Conservation (phyloP, 1,140 invertebrate species). For the Ostrea edulis region DNA sequence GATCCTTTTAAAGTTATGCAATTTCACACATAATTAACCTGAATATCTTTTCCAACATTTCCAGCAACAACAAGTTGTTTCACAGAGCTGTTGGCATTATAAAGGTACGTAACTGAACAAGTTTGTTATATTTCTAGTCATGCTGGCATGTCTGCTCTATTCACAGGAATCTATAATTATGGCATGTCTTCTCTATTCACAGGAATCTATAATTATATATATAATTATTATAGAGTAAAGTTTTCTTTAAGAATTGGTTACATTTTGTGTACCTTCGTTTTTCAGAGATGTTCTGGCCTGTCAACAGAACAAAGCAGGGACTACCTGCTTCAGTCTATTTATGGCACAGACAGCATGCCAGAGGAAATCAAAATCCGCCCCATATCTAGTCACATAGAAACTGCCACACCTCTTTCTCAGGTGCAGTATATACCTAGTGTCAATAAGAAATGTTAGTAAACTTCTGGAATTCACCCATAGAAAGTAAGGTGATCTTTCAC, state of each 20-base stretch:
- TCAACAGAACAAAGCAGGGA: conserved; percentile 55
- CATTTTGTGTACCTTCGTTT: neutral
- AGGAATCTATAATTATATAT: too few relatives aligned
- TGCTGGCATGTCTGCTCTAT: too few relatives aligned
- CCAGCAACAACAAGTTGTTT: conserved; percentile 78
- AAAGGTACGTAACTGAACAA: conserved; percentile 56
- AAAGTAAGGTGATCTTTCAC: too few relatives aligned
- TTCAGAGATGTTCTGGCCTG: conserved; percentile 57
- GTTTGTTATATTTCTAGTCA: too few relatives aligned
- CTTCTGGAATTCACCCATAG: too few relatives aligned
- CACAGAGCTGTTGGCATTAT: conserved; percentile 75
- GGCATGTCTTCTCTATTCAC: too few relatives aligned
- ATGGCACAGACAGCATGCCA: conserved; percentile 64
- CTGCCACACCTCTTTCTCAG: conserved; percentile 65
- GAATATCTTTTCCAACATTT: conserved; percentile 46
- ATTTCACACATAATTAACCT: too few relatives aligned
- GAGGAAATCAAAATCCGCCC: conserved; percentile 40
- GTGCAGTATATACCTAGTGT: conserved; percentile 49
- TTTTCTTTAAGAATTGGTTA: too few relatives aligned
- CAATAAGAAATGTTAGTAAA: neutral
- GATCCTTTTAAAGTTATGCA: too few relatives aligned
- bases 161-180: too few relatives aligned
- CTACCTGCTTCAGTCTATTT: conserved; percentile 70
- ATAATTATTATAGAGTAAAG: too few relatives aligned
- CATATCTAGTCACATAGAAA: conserved; percentile 64